These are phyloP conservation scores for Anorthoa munda DNA, from an alignment of 2,888 invertebrate species.

Conservation along the genomic window DNA sequence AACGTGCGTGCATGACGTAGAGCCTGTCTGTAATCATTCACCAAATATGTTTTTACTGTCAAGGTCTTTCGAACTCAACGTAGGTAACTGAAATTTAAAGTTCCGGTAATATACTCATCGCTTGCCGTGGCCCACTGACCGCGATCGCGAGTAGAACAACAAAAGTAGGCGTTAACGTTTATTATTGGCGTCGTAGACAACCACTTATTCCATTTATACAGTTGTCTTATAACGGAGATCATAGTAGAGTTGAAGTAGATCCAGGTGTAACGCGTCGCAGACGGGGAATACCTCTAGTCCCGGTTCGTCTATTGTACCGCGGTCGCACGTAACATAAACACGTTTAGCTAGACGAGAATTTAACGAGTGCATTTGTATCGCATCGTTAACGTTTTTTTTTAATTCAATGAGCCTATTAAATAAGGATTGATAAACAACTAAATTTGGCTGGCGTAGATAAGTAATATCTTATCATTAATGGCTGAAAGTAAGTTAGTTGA, in stretches of 20 bases:
- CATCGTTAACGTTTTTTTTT: conserved; percentile 37
- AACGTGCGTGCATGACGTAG: conserved; percentile 36
- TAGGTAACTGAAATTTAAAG: conserved; percentile 76
- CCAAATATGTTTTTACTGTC: conserved; percentile 69
- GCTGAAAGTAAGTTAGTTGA: conserved; percentile 9
- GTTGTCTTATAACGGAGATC: conserved; percentile 49
- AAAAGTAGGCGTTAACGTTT: conserved; percentile 77
- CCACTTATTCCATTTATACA: conserved; percentile 61
- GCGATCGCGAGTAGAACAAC: conserved; percentile 81
- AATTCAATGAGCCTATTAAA: conserved; percentile 50
- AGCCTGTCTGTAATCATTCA: conserved; percentile 43
- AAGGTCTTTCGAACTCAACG: conserved; percentile 75
- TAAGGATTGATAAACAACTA: conserved; percentile 36
- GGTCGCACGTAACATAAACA: conserved; percentile 64
- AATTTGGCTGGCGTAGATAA: conserved; percentile 33
- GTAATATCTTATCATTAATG: conserved; percentile 28
- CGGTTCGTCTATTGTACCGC: conserved; percentile 50
- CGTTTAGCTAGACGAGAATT: conserved; percentile 47
- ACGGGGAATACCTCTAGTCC: conserved; percentile 43
- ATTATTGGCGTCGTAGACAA: conserved; percentile 70
- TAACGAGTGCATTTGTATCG: conserved; percentile 47
- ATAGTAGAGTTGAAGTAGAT: conserved; percentile 44
- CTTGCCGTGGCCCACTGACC: conserved; percentile 88
- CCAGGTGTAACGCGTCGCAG: conserved; percentile 39
- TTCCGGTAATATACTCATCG: conserved; percentile 85